Percentiles rank a stretch among this genome's conserved stretches.
Conservation (phyloP, 1,140 invertebrate species). For the Halesus radiatus region DNA sequence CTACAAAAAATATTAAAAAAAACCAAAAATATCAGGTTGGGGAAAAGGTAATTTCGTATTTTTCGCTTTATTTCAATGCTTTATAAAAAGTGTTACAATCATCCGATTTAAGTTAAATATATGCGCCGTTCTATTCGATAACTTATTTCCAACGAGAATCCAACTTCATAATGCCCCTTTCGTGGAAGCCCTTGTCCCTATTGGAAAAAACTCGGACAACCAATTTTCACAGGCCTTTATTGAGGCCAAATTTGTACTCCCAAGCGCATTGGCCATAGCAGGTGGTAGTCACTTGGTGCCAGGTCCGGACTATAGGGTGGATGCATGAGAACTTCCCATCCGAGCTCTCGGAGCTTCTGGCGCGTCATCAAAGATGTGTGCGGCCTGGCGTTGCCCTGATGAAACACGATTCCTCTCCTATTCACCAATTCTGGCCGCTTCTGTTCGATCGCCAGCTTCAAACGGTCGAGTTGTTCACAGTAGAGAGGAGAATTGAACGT, state of each 20-base stretch:
- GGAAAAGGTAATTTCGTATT: constrained; percentile 24
- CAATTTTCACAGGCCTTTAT: too few relatives aligned
- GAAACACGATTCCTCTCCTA: constrained; percentile 24
- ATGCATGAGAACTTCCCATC: constrained; percentile 17
- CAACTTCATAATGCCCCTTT: too few relatives aligned
- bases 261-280: too few relatives aligned
- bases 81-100: constrained; percentile 26
- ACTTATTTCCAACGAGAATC: too few relatives aligned
- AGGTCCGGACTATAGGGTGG: neutral
- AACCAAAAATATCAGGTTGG: neutral
- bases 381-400: constrained; percentile 16
- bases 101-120: constrained; percentile 45
- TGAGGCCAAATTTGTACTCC: too few relatives aligned
- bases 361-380: constrained; percentile 23
- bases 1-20: too few relatives aligned
- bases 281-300: neutral
- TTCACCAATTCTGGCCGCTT: constrained; percentile 10
- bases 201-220: too few relatives aligned
- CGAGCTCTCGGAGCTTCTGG: constrained; percentile 18
- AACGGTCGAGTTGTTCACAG: constrained; percentile 14
- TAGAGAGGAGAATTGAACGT: neutral
- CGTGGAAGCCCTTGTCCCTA: too few relatives aligned
- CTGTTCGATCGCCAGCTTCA: constrained; percentile 25
- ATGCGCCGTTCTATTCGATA: too few relatives aligned
- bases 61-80: constrained; percentile 15